Evolutionary conservation across 1,140 invertebrate species (phyloP).

Genomic region (Drosophila dunni): DNA sequence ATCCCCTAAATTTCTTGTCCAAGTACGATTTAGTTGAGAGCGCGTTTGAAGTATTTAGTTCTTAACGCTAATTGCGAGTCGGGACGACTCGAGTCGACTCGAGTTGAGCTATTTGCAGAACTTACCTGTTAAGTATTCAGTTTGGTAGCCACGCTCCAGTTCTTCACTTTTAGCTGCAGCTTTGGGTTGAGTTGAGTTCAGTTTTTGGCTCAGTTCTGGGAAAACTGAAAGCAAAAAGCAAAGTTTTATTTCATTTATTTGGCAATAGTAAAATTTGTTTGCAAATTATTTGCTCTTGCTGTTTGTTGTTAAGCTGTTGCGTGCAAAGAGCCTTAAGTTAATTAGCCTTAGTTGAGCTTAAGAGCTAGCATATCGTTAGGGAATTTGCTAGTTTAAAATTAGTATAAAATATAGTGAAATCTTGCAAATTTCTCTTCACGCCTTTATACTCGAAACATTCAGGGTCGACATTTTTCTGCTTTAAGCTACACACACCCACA

Average conservation of each 20-base stretch:
- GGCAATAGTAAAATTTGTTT: conserved; percentile 67
- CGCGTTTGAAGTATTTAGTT: conserved; percentile 28
- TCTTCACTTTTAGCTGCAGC: conserved; percentile 16
- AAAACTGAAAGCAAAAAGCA: conserved; percentile 57
- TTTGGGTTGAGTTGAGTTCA: conserved; percentile 14
- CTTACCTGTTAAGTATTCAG: conserved; percentile 73
- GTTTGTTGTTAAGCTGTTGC: conserved; percentile 44
- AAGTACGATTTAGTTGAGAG: conserved; percentile 22
- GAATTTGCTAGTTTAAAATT: conserved; percentile 57
- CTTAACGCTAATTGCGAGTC: conserved; percentile 60
- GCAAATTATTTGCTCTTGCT: conserved; percentile 69
- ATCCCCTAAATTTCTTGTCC: neutral
- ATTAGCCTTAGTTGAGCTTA: conserved; percentile 66
- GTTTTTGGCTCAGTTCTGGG: conserved; percentile 15
- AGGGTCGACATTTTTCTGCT: neutral
- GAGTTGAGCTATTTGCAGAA: conserved; percentile 63
- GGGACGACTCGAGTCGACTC: neutral
- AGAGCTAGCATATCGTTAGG: conserved; percentile 43
- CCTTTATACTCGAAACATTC: neutral
- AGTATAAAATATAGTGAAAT: neutral
- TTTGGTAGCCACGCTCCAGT: conserved; percentile 69
- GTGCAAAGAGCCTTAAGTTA: conserved; percentile 57
- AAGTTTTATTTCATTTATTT: conserved; percentile 37
- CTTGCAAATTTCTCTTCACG: too few species aligned
- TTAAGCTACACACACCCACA: conserved; percentile 1